Conservation (phyloP, 2,797 vertebrate species). For the Sebastiscus albofasciatus region DNA sequence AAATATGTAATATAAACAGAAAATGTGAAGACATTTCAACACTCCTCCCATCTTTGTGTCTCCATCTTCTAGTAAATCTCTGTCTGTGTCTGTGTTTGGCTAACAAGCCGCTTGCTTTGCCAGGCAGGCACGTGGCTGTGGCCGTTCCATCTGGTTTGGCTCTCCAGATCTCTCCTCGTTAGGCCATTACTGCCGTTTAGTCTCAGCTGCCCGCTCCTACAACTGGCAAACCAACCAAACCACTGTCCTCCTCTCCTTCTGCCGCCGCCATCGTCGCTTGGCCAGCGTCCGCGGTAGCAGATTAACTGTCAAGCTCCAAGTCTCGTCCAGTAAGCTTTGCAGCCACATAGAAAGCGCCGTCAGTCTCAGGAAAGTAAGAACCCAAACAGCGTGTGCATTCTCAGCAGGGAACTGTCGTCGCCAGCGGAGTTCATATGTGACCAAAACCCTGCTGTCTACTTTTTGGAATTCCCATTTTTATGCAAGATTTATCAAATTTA, state of each 20-base stretch:
- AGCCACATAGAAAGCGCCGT: constrained; percentile 15
- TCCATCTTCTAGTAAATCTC: constrained; percentile 33
- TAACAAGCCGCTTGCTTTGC: constrained; percentile 46
- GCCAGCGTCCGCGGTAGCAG: constrained; percentile 36
- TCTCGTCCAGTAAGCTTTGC: constrained; percentile 27
- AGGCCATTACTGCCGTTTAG: constrained; percentile 74
- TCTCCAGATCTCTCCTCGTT: constrained; percentile 72
- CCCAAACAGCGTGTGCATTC: neutral
- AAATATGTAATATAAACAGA: neutral
- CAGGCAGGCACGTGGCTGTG: constrained; percentile 56
- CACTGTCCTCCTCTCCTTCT: constrained; percentile 66
- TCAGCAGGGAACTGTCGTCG: neutral
- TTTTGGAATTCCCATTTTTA: neutral
- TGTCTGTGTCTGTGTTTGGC: constrained; percentile 54
- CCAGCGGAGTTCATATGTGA: neutral
- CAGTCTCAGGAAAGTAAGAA: constrained; percentile 19
- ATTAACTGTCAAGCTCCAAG: constrained; percentile 39
- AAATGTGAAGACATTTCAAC: neutral
- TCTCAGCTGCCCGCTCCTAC: constrained; percentile 75
- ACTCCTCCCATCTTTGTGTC: constrained; percentile 19
- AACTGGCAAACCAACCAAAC: constrained; percentile 76
- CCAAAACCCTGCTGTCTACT: neutral
- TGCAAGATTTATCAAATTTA: neutral
- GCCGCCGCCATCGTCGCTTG: constrained; percentile 43
- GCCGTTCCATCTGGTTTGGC: constrained; percentile 76